Conservation (phyloP, 2,888 invertebrate species). For the Heterodera filipjevi region DNA sequence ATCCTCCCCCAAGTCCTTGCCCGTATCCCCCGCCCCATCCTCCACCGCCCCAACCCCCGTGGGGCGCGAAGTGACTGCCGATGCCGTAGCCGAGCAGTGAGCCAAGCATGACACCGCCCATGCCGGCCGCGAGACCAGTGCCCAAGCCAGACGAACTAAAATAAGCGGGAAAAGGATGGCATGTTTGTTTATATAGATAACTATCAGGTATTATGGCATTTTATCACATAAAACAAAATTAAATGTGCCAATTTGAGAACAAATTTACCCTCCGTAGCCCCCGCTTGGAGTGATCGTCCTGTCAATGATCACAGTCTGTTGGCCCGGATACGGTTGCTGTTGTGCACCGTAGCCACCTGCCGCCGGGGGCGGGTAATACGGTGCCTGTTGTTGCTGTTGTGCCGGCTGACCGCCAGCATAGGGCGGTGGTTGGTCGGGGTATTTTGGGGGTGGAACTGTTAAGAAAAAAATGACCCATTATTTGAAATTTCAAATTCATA, state of each 20-base stretch:
- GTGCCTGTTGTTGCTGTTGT: background rate
- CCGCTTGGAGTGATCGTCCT: slow-evolving; percentile 12
- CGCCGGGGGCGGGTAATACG: background rate
- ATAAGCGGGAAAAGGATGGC: too few relatives aligned
- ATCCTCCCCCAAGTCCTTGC: slow-evolving; percentile 32
- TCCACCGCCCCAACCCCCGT: slow-evolving; percentile 30
- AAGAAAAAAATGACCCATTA: slow-evolving; percentile 28
- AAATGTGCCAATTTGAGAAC: too few relatives aligned
- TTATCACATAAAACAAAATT: too few relatives aligned
- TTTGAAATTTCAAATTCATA: slow-evolving; percentile 20
- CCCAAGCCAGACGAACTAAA: slow-evolving; percentile 27
- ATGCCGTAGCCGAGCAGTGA: slow-evolving; percentile 33
- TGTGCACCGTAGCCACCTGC: background rate
- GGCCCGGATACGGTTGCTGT: slow-evolving; percentile 20
- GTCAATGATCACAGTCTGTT: slow-evolving; percentile 34
- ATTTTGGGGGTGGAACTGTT: slow-evolving; percentile 59
- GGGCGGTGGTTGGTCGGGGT: slow-evolving; percentile 56
- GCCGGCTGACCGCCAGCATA: slow-evolving; percentile 23
- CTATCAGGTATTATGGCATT: too few relatives aligned
- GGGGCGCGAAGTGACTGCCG: slow-evolving; percentile 32
- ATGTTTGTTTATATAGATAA: too few relatives aligned
- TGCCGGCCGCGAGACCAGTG: slow-evolving; percentile 30
- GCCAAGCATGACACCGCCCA: slow-evolving; percentile 26
- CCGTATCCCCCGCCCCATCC: slow-evolving; percentile 25
- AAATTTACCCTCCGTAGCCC: slow-evolving; percentile 25